Evolutionary conservation across 2,113 vertebrate species (phyloP).

Genomic region (Morone chrysops): DNA sequence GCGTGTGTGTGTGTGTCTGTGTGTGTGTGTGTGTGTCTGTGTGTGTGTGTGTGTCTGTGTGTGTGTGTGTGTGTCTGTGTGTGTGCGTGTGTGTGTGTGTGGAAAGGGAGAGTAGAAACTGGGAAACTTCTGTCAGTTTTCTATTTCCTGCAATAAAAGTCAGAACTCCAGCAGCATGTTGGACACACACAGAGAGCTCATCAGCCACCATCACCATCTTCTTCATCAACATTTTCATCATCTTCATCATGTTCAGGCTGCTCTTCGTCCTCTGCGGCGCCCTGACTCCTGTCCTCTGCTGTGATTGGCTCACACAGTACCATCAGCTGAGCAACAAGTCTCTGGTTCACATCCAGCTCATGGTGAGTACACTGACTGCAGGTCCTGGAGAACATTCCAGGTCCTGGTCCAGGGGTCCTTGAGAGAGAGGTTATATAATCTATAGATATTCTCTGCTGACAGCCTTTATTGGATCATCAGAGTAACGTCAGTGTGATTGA

Average conservation of each 20-base stretch:
- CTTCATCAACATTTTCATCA: not conserved
- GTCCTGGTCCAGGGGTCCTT: too few species aligned
- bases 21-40: not conserved
- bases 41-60: not conserved
- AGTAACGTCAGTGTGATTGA: not conserved
- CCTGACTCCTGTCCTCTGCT: conserved; percentile 34
- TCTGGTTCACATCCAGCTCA: not conserved
- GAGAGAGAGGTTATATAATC: too few species aligned
- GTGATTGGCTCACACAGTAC: conserved; percentile 60
- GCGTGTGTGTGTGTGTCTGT: too few species aligned
- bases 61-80: not conserved
- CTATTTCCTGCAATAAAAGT: conserved; percentile 39
- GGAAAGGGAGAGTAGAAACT: conserved; percentile 41
- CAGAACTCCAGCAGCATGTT: conserved; percentile 23
- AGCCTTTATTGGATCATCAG: too few species aligned
- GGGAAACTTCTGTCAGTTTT: conserved; percentile 15
- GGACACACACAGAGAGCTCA: not conserved
- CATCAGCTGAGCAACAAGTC: conserved; percentile 16
- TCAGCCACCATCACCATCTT: not conserved
- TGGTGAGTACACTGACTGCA: conserved; percentile 55
- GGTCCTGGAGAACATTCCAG: not conserved
- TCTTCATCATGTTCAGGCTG: not conserved
- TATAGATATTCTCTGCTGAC: too few species aligned
- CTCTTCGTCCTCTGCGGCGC: conserved; percentile 12
- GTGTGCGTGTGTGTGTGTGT: not conserved